Conservation (phyloP, 1,140 invertebrate species). For the Popillia japonica region DNA sequence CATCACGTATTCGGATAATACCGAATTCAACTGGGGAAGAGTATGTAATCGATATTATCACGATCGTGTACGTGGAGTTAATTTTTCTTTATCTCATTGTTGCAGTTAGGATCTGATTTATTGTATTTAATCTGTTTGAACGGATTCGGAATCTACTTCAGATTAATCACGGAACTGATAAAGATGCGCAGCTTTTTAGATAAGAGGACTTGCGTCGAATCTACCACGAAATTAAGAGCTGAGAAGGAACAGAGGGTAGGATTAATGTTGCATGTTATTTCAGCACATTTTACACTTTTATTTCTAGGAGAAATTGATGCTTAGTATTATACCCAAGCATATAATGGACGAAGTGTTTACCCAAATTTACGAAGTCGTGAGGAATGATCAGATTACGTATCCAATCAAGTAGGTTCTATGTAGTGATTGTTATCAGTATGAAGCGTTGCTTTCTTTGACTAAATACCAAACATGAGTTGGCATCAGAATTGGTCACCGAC, state of each 20-base stretch:
- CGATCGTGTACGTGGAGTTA: too few species aligned
- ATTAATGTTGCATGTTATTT: slow-evolving; percentile 19
- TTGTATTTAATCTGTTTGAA: slow-evolving; percentile 82
- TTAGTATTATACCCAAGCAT: slow-evolving; percentile 88
- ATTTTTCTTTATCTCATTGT: background rate
- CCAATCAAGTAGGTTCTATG: background rate
- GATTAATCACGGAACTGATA: slow-evolving; percentile 87
- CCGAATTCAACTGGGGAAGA: slow-evolving; percentile 59
- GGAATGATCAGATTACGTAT: background rate
- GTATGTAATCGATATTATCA: slow-evolving; percentile 56
- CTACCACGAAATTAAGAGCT: slow-evolving; percentile 80
- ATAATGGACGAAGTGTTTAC: slow-evolving; percentile 81
- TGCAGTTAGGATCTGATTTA: slow-evolving; percentile 17
- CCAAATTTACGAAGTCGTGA: slow-evolving; percentile 64
- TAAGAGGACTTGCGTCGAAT: slow-evolving; percentile 84
- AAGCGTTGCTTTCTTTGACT: too few species aligned
- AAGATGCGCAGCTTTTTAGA: slow-evolving; percentile 88
- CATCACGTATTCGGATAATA: slow-evolving; percentile 69
- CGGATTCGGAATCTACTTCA: slow-evolving; percentile 83
- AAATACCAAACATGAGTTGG: too few species aligned
- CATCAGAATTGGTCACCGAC: background rate
- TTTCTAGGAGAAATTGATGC: slow-evolving; percentile 81
- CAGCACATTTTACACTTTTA: background rate
- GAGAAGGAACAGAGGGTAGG: slow-evolving; percentile 85
- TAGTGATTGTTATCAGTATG: background rate